Evolutionary conservation across 2,888 invertebrate genomes (phyloP).

Genomic region (Drosophila koepferae): DNA sequence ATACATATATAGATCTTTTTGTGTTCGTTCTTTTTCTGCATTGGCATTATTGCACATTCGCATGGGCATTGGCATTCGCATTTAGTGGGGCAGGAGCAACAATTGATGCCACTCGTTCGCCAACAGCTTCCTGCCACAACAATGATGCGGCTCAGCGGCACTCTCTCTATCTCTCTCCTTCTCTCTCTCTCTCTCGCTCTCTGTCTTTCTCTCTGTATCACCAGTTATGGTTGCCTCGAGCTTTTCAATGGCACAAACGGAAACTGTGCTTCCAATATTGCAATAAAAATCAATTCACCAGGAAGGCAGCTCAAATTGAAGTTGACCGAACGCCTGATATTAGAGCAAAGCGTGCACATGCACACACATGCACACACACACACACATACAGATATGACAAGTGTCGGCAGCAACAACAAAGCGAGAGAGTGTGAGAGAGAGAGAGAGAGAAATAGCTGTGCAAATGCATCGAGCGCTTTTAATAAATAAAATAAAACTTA

Average conservation of each 20-base stretch:
- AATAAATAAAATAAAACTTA: constrained; percentile 71
- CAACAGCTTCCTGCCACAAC: constrained; percentile 57
- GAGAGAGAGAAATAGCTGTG: not conserved
- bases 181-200: not conserved
- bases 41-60: constrained; percentile 19
- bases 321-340: constrained; percentile 57
- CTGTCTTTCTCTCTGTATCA: not conserved
- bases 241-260: constrained; percentile 46
- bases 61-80: constrained; percentile 23
- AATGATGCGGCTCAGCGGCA: constrained; percentile 45
- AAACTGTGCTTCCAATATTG: constrained; percentile 41
- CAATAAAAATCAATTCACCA: constrained; percentile 53
- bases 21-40: not conserved
- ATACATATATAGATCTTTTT: not conserved
- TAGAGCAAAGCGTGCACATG: constrained; percentile 38
- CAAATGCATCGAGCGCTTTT: constrained; percentile 53
- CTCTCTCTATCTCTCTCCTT: not conserved
- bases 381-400: constrained; percentile 19
- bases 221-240: constrained; percentile 29
- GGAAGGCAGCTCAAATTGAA: constrained; percentile 67
- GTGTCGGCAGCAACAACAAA: constrained; percentile 8
- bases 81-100: constrained; percentile 32
- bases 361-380: constrained; percentile 24
- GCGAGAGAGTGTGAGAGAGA: not conserved
- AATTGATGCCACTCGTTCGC: constrained; percentile 46